Base-by-base conservation (phyloP, 2,113 vertebrate species). In the Formicarius rufipectus region DNA sequence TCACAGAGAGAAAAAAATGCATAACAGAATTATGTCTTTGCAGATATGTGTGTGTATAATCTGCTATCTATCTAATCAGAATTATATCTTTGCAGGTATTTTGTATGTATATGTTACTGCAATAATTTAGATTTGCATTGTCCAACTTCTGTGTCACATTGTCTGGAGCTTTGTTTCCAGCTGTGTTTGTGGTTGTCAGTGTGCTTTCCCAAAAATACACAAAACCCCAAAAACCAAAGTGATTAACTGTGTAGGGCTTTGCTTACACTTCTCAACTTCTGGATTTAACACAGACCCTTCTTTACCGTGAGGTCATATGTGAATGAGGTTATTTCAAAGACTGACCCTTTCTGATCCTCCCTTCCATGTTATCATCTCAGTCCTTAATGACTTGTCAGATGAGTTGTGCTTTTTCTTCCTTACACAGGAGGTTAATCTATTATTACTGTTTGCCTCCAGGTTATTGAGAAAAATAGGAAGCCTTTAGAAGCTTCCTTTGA, bases 221-320 rank as follows among this genome's bases (percentile, higher is more conserved):
- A 49, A 50, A 50, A 50, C 7, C 24, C 8, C 50, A 15, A 52
- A 52, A 50, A 23, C 49, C 30, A 35, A 56, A 77, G 33, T 39
- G 45, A 71, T 66, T 52, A 72, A 2, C 44, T 73, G 35, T 8
- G 2, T 23, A 16, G 49, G 60, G 20, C 76, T 87, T 55, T 74
- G 35, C 58, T 86, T 88, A n/a, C 5, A 9, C 39, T 69, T 90
- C 37, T 66, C 14, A 68, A 4, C 23, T 50, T 81, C 39, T 72
- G 66, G 5, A 24, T 89, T 93, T 96, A 35, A 35, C 44, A 28
- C 31, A 56, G 45, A 13, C 44, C n/a, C 8, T 74, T 63, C 42
- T 87, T 39, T 66, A 5, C 24, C 0, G 0, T 31, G 19, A 40
- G 21, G 15, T 39, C 11, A 3, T 44, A 9, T 10, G 33, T 89